Base-by-base conservation (phyloP, 2,113 vertebrate species). In the Kryptolebias marmoratus region DNA sequence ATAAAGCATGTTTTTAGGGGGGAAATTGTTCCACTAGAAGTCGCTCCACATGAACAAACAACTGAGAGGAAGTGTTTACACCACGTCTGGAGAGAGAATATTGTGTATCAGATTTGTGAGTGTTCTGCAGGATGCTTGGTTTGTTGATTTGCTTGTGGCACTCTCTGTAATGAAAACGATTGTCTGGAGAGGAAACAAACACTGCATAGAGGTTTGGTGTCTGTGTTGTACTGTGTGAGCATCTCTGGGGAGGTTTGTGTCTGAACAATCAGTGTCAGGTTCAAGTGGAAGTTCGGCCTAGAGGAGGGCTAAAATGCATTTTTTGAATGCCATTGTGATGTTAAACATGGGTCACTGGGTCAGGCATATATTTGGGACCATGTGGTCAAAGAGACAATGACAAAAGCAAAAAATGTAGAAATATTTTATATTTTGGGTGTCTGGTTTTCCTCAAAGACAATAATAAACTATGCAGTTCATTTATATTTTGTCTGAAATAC, bases 31-130 rank as follows among this genome's bases (percentile, higher is more conserved):
- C 69, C 44, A 49, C 48, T 73, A 64, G 16, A 50, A 78, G 71
- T 76, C 48, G 32, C 77, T 85, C 68, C 81, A 82, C 59, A 69
- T 89, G 87, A 82, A 89, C 77, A 89, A 87, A 87, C 75, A 87
- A 69, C 56, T 16, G 63, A 52, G 65, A 60, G 82, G 77, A 83
- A 82, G 82, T 81, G 84, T 87, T 83, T 83, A 73, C 73, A 83
- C 70, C 75, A 27, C 7, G 77, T 87, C 79, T 83, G 68, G 61
- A 27, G 15, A 50, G 57, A 65, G 66, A 52, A 3, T 67, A 65
- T 32, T 62, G 64, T 42, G 58, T 62, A 1, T 7, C 49, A 52
- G 0, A 47, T 73, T 47, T 66, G 15, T 67, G 67, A 27, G 74
- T 28, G 12, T 57, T 36, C 18, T 73, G 54, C 68, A 77, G 64